These are phyloP conservation scores for Larimichthys crocea DNA, from an alignment of 2,113 vertebrate genomes.

Conservation along the genomic window DNA sequence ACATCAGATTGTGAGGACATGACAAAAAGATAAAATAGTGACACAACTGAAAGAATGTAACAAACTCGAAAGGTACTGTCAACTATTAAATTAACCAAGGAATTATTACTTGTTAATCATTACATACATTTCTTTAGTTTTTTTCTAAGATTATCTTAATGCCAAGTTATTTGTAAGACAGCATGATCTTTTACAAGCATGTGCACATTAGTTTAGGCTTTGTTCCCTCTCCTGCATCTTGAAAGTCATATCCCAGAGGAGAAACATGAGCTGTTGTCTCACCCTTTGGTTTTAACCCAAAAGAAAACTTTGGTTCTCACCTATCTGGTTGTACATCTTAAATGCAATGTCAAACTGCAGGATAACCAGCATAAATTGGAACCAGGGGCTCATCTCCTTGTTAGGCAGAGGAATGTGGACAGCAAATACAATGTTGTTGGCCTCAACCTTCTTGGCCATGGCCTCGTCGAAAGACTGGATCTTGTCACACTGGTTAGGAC, in stretches of 20 bases:
- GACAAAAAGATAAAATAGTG: slow-evolving; percentile 18
- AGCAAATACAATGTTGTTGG: slow-evolving; percentile 96
- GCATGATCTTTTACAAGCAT: background rate
- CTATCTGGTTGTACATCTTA: slow-evolving; percentile 93
- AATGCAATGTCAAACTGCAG: slow-evolving; percentile 96
- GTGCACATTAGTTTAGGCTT: background rate
- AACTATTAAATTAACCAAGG: background rate
- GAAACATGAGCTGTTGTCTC: background rate
- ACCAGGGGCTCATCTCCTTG: slow-evolving; percentile 99
- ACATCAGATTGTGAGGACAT: slow-evolving; percentile 29
- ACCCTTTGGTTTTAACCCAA: background rate
- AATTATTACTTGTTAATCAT: background rate
- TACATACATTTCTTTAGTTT: background rate
- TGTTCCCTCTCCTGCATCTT: background rate
- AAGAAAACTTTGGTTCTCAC: slow-evolving; percentile 82
- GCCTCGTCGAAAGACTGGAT: slow-evolving; percentile 92
- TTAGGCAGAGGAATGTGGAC: slow-evolving; percentile 90
- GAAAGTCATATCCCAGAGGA: background rate
- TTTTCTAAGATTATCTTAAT: background rate
- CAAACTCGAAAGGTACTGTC: background rate
- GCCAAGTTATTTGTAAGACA: background rate
- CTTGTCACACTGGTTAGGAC: slow-evolving; percentile 90
- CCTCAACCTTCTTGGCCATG: slow-evolving; percentile 89
- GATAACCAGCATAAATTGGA: slow-evolving; percentile 98
- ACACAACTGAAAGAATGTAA: background rate